A percentile compares a stretch with the other conserved stretches of the same genome.
Evolutionary conservation across 2,113 vertebrate species (phyloP).

Genomic region (Aepyceros melampus): DNA sequence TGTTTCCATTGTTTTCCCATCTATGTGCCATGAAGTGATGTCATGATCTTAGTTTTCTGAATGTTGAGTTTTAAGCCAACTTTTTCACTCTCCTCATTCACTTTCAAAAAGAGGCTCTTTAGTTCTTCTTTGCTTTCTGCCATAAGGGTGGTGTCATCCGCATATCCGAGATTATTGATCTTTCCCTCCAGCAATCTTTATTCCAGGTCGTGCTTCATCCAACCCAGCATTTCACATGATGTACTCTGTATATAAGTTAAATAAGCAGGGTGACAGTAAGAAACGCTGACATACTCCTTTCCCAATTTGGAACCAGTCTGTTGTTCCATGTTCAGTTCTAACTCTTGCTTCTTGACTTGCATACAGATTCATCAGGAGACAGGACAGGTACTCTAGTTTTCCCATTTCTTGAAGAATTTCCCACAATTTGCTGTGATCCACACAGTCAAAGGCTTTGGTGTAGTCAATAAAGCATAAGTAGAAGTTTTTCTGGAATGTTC

Average conservation of each 20-base stretch:
- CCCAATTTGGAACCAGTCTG: not conserved
- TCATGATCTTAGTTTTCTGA: not conserved
- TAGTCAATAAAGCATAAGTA: not conserved
- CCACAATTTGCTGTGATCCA: not conserved
- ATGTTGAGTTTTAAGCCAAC: not conserved
- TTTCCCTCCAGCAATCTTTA: not conserved
- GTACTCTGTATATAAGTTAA: not conserved
- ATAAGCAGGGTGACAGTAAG: not conserved
- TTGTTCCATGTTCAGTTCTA: not conserved
- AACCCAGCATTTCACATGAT: not conserved
- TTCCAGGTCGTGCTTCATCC: not conserved
- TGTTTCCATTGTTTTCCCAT: not conserved
- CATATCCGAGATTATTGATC: not conserved
- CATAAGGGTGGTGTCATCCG: not conserved
- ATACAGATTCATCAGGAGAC: not conserved
- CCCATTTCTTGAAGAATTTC: not conserved
- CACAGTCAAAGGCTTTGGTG: not conserved
- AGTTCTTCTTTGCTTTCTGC: not conserved
- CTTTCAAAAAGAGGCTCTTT: not conserved
- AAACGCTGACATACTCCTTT: not conserved
- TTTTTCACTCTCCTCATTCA: not conserved
- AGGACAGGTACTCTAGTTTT: not conserved
- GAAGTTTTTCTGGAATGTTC: not conserved
- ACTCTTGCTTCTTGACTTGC: not conserved
- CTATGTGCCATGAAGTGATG: not conserved